Percentiles rank a stretch among this genome's conserved stretches.
Evolutionary conservation across 2,888 invertebrate genomes (phyloP).

Genomic region (Caenorhabditis auriculariae): DNA sequence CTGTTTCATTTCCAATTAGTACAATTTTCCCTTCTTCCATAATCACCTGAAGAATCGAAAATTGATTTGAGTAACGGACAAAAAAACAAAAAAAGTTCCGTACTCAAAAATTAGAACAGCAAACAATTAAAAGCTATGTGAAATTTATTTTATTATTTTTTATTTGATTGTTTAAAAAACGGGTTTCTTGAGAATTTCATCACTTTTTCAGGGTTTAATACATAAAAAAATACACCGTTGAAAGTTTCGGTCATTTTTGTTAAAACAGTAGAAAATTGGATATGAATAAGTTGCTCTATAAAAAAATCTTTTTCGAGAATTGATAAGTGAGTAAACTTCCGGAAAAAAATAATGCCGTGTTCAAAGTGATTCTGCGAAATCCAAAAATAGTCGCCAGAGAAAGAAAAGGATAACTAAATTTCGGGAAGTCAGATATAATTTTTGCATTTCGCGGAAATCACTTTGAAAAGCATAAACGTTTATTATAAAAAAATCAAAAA

Average conservation of each 20-base stretch:
- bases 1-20: slow-evolving; percentile 57
- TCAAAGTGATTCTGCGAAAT: too few relatives aligned
- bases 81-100: too few relatives aligned
- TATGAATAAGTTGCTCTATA: not conserved
- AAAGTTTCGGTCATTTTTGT: not conserved
- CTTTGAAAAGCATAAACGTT: too few relatives aligned
- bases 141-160: too few relatives aligned
- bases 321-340: not conserved
- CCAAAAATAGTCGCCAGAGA: too few relatives aligned
- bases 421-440: too few relatives aligned
- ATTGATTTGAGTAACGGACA: too few relatives aligned
- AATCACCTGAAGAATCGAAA: not conserved
- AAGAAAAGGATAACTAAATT: too few relatives aligned
- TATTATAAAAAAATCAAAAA: not conserved
- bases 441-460: too few relatives aligned
- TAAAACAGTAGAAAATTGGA: not conserved
- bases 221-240: not conserved
- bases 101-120: too few relatives aligned
- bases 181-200: not conserved
- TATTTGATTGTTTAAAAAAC: not conserved
- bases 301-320: not conserved
- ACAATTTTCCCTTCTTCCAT: slow-evolving; percentile 58
- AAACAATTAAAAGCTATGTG: too few relatives aligned
- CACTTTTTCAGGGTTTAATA: not conserved
- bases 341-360: too few relatives aligned